Conservation (phyloP, 2,113 vertebrate genomes). For the Neodon shergylaensis region DNA sequence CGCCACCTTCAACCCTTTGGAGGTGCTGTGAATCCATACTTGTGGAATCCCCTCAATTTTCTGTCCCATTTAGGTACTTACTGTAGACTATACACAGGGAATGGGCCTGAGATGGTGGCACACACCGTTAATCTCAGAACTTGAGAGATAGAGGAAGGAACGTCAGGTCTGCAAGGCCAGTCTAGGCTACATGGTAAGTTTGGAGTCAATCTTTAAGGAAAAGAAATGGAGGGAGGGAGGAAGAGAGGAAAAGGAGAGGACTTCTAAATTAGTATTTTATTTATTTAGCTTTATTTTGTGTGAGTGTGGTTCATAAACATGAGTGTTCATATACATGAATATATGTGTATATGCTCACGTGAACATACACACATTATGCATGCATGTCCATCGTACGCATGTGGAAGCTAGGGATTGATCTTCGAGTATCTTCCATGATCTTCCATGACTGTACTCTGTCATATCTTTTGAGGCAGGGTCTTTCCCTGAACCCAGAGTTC, state of each 20-base stretch:
- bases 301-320: not conserved
- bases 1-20: not conserved
- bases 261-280: not conserved
- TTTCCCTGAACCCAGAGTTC: not conserved
- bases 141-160: not conserved
- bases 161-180: not conserved
- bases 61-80: not conserved
- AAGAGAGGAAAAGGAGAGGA: not conserved
- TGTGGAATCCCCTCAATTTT: not conserved
- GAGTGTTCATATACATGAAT: too few species aligned
- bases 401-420: not conserved
- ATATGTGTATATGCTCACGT: not conserved
- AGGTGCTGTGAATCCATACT: not conserved
- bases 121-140: not conserved
- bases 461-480: not conserved
- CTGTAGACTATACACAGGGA: not conserved
- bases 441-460: not conserved
- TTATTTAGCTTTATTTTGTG: not conserved
- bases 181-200: not conserved
- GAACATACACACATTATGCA: not conserved
- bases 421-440: too few species aligned
- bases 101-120: not conserved
- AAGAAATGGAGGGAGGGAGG: not conserved
- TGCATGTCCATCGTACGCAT: not conserved
- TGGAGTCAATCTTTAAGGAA: not conserved